Percentiles rank a stretch among this genome's conserved stretches.
phyloP scores from a whole-genome alignment of 2,113 vertebrate species.

The Ailurus styani region DNA sequence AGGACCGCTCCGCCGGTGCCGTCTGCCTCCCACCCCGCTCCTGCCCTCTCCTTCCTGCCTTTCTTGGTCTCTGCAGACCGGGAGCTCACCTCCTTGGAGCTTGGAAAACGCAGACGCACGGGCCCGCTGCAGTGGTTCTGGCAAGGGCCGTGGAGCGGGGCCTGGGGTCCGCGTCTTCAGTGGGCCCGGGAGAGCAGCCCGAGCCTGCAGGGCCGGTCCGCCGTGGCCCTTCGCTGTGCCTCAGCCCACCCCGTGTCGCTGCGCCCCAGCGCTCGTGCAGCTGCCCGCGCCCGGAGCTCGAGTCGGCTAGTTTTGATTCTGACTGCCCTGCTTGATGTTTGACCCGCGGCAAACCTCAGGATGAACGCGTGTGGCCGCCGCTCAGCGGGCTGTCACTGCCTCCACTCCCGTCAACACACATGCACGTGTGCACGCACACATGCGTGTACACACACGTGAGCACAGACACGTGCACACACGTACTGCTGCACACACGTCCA shows the following conservation, averaged over 20 bases:
- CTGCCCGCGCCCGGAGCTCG: neutral
- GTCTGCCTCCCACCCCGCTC: no score
- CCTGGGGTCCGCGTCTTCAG: neutral
- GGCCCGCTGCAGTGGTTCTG: neutral
- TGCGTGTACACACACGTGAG: neutral
- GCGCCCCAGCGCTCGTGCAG: rapidly evolving
- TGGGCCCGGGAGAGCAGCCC: neutral
- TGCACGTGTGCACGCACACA: rapidly evolving
- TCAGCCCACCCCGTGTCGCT: rapidly evolving
- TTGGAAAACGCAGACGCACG: neutral
- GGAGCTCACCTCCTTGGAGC: neutral
- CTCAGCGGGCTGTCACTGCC: neutral
- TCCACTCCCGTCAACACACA: no score
- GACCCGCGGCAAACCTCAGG: neutral
- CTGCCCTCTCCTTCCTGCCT: rapidly evolving
- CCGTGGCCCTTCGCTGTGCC: rapidly evolving
- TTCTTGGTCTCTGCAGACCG: neutral
- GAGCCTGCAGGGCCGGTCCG: neutral
- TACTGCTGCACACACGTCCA: no score
- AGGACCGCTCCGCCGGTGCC: no score
- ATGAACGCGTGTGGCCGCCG: rapidly evolving
- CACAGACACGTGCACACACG: no score
- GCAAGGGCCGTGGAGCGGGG: no score
- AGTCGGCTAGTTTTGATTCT: neutral
- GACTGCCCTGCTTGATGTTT: neutral